Evolutionary conservation across 1,140 invertebrate species (phyloP).

Genomic region (Sinonovacula constricta): DNA sequence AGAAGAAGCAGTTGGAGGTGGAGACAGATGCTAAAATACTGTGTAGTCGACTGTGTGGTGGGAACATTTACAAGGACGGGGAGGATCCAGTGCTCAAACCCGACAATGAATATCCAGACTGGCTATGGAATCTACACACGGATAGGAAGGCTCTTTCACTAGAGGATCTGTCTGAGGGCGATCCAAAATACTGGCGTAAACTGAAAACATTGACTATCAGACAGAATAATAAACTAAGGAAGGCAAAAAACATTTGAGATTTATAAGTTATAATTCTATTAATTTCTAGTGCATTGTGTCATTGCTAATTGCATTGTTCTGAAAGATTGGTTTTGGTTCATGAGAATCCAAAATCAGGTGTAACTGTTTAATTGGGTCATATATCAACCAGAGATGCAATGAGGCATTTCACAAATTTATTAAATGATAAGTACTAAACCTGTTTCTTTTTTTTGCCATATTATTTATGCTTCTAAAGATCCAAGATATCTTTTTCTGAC

Average conservation of each 20-base stretch:
- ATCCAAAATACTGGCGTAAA: slow-evolving; percentile 88
- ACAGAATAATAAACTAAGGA: slow-evolving; percentile 47
- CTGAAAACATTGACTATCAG: slow-evolving; percentile 52
- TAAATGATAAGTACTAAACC: too few species aligned
- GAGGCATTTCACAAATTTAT: too few species aligned
- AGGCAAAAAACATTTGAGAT: slow-evolving; percentile 18
- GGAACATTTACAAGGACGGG: slow-evolving; percentile 87
- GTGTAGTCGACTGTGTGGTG: slow-evolving; percentile 90
- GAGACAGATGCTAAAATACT: slow-evolving; percentile 91
- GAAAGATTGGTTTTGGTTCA: too few species aligned
- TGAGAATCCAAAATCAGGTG: too few species aligned
- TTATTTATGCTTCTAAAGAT: too few species aligned
- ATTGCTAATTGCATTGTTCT: too few species aligned
- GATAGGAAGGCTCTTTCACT: slow-evolving; percentile 82
- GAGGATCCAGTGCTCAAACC: slow-evolving; percentile 91
- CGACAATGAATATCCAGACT: slow-evolving; percentile 94
- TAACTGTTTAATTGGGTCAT: too few species aligned
- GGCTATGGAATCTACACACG: slow-evolving; percentile 90
- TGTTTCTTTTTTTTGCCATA: too few species aligned
- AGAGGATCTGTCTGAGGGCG: slow-evolving; percentile 88
- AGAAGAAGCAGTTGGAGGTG: slow-evolving; percentile 79
- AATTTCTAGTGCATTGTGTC: too few species aligned
- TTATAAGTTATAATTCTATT: too few species aligned
- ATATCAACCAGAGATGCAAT: too few species aligned
- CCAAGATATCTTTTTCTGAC: too few species aligned